Conservation (phyloP, 2,113 vertebrate genomes). For the Astatotilapia flaviijosephi region DNA sequence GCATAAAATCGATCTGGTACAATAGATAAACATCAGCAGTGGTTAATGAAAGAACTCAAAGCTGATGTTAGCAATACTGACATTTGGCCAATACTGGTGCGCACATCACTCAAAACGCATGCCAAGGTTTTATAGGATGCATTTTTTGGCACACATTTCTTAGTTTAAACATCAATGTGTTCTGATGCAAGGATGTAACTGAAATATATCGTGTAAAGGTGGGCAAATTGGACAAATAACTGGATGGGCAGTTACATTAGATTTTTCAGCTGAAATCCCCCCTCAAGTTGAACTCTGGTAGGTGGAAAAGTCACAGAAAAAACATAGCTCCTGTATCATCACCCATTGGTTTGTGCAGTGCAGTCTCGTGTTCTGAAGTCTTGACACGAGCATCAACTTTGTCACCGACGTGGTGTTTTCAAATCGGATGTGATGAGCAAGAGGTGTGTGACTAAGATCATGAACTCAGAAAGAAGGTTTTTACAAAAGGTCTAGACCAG, state of each 20-base stretch:
- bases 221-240: background rate
- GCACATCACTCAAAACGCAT: background rate
- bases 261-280: background rate
- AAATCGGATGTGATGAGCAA: background rate
- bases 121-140: background rate
- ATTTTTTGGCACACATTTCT: background rate
- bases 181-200: background rate
- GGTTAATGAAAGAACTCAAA: background rate
- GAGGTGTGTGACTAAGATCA: background rate
- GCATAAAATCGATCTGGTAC: rapidly evolving
- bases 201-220: rapidly evolving
- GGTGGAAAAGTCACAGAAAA: background rate
- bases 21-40: background rate
- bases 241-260: background rate
- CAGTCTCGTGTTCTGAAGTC: background rate
- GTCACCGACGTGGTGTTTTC: background rate
- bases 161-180: background rate
- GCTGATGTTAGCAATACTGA: background rate
- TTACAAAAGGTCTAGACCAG: background rate
- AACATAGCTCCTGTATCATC: background rate
- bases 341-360: background rate
- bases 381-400: background rate
- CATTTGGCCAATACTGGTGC: background rate
- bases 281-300: background rate
- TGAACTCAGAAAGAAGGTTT: background rate